Conservation (phyloP, 2,888 invertebrate genomes). For the Leptopilina syphax region DNA sequence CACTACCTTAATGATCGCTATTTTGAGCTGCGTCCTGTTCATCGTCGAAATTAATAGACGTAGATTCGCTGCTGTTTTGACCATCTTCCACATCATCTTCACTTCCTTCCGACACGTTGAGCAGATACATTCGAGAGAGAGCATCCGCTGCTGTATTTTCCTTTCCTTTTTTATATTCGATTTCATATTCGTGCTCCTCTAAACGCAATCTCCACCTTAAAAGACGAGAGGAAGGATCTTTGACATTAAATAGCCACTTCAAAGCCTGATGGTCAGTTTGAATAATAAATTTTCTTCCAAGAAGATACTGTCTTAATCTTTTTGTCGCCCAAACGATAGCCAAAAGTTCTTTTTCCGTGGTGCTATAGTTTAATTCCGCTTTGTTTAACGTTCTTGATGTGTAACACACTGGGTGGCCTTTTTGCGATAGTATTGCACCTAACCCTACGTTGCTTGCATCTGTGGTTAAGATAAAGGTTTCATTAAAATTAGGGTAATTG, state of each 20-base stretch:
- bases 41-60: background rate
- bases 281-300: background rate
- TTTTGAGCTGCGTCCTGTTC: background rate
- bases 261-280: background rate
- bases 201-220: constrained; percentile 65
- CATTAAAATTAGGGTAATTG: constrained; percentile 43
- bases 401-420: background rate
- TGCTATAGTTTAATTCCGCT: too few relatives aligned
- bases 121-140: constrained; percentile 40
- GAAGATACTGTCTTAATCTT: background rate
- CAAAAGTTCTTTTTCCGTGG: background rate
- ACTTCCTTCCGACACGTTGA: background rate
- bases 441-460: constrained; percentile 41
- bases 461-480: constrained; percentile 42
- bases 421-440: constrained; percentile 40
- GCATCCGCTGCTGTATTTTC: constrained; percentile 66
- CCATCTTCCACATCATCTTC: background rate
- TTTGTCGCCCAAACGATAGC: background rate
- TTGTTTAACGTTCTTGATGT: background rate
- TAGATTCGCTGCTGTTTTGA: too few relatives aligned
- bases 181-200: constrained; percentile 67
- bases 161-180: constrained; percentile 64
- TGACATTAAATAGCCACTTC: background rate
- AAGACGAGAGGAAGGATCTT: constrained; percentile 62
- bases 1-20: too few relatives aligned